Base-by-base conservation (phyloP, 2,888 invertebrate genomes). In the Candidula unifasciata region DNA sequence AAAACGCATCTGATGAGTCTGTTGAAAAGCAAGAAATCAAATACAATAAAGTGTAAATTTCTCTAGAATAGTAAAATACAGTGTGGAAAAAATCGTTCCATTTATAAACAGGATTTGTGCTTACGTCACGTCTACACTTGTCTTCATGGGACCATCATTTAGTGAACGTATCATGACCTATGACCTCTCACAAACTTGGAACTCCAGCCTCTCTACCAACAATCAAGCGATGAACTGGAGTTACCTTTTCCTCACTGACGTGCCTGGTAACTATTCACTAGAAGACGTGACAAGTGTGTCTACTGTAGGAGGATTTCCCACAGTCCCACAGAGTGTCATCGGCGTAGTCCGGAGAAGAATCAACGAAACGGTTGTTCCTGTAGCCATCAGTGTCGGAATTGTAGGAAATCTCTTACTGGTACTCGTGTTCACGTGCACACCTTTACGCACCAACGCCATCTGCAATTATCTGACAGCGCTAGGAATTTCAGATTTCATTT, bases 391-490 rank as follows among this genome's bases (percentile, higher is more conserved):
- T 27, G 30, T 85, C 18, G 87, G 88, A 33, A 86, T 88, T 24
- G 57, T 85, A 16, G 86, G 86, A 8, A 87, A 86, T 54, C 24
- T 87, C 18, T 33, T 86, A 0, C 74, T 87, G 0, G 80, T 86
- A 8, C 54, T 83, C n/a, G 80, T 82, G 16, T 87, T 88, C 64
- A 66, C 86, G 84, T 33, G 77, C 30, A 86, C 87, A 0, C 86
- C 86, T 1, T 78, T 88, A 13, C 78, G 77, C 54, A 27, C 66
- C 16, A 80, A 73, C 57, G 82, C 88, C 13, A 80, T 88, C 37
- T 85, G 86, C 54, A 84, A 87, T 54, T 88, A 88, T 79, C 80
- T 88, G 21, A 83, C 86, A n/a, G 88, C 87, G 6, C 68, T 87
- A 52, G 86, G 84, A 13, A 69, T 88, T 18, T 71, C 88, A 0